Evolutionary conservation across 2,113 vertebrate species (phyloP), one percentile per base, ranked within the genome.

Genomic region (Lipotes vexillifer): DNA sequence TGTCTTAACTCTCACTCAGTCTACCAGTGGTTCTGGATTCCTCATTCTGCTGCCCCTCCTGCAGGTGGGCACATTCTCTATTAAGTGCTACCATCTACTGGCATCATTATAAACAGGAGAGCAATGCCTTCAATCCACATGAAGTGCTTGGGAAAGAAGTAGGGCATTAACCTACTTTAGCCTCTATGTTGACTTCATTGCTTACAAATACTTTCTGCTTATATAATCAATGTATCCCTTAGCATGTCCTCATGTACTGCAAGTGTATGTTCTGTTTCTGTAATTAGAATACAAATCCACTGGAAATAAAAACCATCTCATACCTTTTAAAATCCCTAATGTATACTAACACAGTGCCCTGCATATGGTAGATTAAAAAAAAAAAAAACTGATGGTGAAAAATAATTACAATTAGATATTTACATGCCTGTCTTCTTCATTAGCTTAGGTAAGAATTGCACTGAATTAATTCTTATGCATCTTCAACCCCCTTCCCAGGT

Each of bases 331-430:
- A 88, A 88, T 20, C 3, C 14, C 5, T 5, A 25, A 8, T 61
- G 11, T 38, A 65, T 61, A 36, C 33, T 33, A 75, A 89, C 49
- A 65, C 17, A 81, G 20, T 49, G 33, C 6, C 6, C 33, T 71
- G 33, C 6, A 29, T 4, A 41, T 49, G 3, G 9, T 8, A 85
- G 63, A 49, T 13, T 36, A 33, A 78, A 92, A n/a, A 85, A 27
- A 77, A 27, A 52, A 72, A 8, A 5, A 33, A 8, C 4, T 36
- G 13, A 77, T 49, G 3, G 27, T 89, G 20, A 90, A 14, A 71
- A 80, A 71, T 46, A 93, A 92, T 92, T 75, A n/a, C 8, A 96
- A 55, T 77, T 82, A 92, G 7, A 61, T 86, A 65, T 71, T 74
- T 77, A 72, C 33, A 78, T 68, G 63, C 13, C 57, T 71, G 3